These are phyloP conservation scores for Drosophila prolongata DNA, from an alignment of 2,888 invertebrate species.

Conservation along the genomic window DNA sequence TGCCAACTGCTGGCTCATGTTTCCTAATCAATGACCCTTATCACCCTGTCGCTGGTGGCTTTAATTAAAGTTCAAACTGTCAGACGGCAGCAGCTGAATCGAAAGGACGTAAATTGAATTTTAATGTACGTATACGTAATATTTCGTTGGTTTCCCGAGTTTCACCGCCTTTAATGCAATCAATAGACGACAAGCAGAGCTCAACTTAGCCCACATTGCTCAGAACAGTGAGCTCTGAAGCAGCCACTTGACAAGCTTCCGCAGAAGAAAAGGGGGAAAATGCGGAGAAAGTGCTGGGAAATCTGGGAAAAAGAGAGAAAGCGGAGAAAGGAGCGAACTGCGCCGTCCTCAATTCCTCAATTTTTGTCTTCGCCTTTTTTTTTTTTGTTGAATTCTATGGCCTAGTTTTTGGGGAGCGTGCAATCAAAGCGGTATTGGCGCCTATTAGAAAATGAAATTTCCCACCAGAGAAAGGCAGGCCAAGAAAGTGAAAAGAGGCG, in stretches of 20 bases:
- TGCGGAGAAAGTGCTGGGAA: constrained; percentile 3
- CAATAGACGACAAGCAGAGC: constrained; percentile 53
- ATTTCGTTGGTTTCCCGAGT: constrained; percentile 19
- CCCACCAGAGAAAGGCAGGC: constrained; percentile 8
- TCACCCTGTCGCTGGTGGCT: constrained; percentile 42
- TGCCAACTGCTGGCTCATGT: constrained; percentile 44
- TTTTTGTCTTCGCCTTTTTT: constrained; percentile 30
- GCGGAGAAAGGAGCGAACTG: constrained; percentile 15
- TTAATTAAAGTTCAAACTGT: constrained; percentile 73
- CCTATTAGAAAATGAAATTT: constrained; percentile 38
- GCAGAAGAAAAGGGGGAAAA: constrained; percentile 6
- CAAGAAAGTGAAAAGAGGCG: constrained; percentile 9
- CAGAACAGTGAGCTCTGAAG: constrained; percentile 36
- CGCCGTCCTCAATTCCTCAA: constrained; percentile 31
- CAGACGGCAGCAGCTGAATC: constrained; percentile 29
- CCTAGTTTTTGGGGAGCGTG: constrained; percentile 49
- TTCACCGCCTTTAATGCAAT: constrained; percentile 54
- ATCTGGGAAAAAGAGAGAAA: not conserved
- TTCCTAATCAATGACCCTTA: constrained; percentile 72
- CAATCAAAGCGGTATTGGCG: constrained; percentile 48
- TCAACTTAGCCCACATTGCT: constrained; percentile 58
- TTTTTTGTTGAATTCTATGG: constrained; percentile 38
- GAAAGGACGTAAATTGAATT: constrained; percentile 67
- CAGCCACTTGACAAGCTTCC: constrained; percentile 35
- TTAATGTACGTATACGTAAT: constrained; percentile 62